Conservation (phyloP, 2,888 invertebrate species). For the Brenthis ino region DNA sequence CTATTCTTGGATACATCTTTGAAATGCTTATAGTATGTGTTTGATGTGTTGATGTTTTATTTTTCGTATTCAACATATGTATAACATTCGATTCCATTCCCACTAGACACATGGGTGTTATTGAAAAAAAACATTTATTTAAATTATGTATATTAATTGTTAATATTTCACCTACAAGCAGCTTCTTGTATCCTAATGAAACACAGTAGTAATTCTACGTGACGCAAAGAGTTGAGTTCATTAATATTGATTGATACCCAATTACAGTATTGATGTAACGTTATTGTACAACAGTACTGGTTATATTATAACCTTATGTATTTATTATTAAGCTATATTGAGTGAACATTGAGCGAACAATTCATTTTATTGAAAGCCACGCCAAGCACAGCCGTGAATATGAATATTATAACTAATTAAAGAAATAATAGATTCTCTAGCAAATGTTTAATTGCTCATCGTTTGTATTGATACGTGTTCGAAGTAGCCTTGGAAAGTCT, state of each 20-base stretch:
- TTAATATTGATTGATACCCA: conserved; percentile 21
- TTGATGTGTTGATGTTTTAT: no score
- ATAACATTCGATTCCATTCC: no score
- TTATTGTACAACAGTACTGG: conserved; percentile 3
- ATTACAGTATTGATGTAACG: conserved; percentile 20
- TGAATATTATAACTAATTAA: conserved; percentile 20
- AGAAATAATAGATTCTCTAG: conserved; percentile 17
- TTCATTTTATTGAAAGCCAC: conserved; percentile 12
- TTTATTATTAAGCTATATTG: conserved; percentile 10
- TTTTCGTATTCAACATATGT: no score
- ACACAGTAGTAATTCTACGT: not conserved
- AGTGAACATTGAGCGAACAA: conserved; percentile 7
- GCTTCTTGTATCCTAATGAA: not conserved
- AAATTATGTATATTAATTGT: no score
- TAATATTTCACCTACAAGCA: not conserved
- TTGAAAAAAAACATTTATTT: no score
- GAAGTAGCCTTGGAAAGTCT: conserved; percentile 30
- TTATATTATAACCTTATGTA: conserved; percentile 22
- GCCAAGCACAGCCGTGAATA: conserved; percentile 6
- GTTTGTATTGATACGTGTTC: conserved; percentile 26
- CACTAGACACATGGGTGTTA: no score
- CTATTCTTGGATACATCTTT: no score
- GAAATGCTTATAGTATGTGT: no score
- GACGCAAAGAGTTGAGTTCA: not conserved
- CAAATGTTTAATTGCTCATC: conserved; percentile 24